Evolutionary conservation across 2,113 vertebrate genomes (phyloP), one percentile per base, ranked within the genome.

Genomic region (Ranitomeya imitator): DNA sequence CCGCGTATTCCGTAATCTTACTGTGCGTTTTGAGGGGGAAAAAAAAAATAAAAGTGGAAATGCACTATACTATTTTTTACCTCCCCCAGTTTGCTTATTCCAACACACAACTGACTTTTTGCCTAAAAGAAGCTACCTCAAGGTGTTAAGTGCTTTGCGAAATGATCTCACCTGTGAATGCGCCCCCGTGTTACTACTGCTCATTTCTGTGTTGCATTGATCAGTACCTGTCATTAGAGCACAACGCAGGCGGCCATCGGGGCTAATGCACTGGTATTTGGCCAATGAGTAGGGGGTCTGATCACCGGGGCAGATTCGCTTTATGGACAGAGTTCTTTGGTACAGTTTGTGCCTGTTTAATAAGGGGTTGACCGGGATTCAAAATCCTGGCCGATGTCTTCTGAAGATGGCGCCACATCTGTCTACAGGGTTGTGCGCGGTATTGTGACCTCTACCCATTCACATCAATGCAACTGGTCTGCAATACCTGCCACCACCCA

Each of bases 121-220:
- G 93, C 94, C 92, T 95, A 92, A 95, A 94, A 95, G 91, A 93
- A 94, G 94, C 95, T 96, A 96, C 95, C 95, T 96, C 95, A 96
- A 92, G 93, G 94, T 93, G 94, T 94, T 93, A 95, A 93, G 91
- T 94, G 92, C 92, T 95, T 93, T 93, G 93, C 93, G 91, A 91
- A 94, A 91, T 83, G 73, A 31, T 45, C 67, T 83, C 87, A 84
- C 73, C 51, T 78, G 71, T 83, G 65, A 65, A 57, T 52, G 82
- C 82, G 69, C 87, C 78, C n/a, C 79, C 73, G 13, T 69, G 52
- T 84, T n/a, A 63, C 69, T 88, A 63, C 57, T 88, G 16, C 2
- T 51, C 16, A 18, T 88, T 2, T 74, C 51, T 63, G 26, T 74
- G 54, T 74, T 88, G 52, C 78, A 21, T 81, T 11, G 14, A 81